Evolutionary conservation across 2,888 invertebrate genomes (phyloP).

Genomic region (Microctonus brassicae): DNA sequence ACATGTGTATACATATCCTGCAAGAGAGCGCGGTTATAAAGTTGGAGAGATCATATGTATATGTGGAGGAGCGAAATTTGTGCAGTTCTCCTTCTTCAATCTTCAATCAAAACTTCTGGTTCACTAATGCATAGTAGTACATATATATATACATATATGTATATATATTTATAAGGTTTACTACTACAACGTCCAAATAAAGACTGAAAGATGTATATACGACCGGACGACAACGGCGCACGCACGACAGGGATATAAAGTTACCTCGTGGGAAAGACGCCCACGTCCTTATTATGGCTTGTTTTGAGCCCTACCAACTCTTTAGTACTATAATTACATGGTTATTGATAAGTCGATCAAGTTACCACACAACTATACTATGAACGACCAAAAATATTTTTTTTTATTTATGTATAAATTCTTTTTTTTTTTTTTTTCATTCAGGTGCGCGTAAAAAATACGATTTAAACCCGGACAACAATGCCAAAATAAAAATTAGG

Average conservation of each 20-base stretch:
- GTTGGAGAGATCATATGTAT: constrained; percentile 12
- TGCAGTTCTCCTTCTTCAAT: constrained; percentile 5
- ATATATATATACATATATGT: not conserved
- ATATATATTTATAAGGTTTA: not conserved
- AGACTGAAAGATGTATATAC: constrained; percentile 58
- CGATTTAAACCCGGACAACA: no score
- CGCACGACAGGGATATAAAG: constrained; percentile 65
- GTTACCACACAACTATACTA: constrained; percentile 56
- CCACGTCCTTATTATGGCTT: constrained; percentile 69
- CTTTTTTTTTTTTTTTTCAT: not conserved
- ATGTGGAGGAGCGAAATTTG: constrained; percentile 17
- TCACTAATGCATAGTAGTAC: no score
- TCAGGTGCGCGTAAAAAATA: not conserved
- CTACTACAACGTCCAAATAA: constrained; percentile 23
- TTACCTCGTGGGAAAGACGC: constrained; percentile 70
- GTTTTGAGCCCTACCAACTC: constrained; percentile 69
- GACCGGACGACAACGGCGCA: constrained; percentile 52
- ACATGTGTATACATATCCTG: constrained; percentile 7
- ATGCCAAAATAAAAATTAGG: no score
- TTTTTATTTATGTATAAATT: not conserved
- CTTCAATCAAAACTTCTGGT: constrained; percentile 18
- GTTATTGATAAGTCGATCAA: constrained; percentile 70
- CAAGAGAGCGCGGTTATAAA: constrained; percentile 24
- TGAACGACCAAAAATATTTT: not conserved
- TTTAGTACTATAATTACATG: constrained; percentile 69